Evolutionary conservation across 2,797 vertebrate species (phyloP), one percentile per base, ranked within the genome.

Genomic region (Propithecus perrieri): DNA sequence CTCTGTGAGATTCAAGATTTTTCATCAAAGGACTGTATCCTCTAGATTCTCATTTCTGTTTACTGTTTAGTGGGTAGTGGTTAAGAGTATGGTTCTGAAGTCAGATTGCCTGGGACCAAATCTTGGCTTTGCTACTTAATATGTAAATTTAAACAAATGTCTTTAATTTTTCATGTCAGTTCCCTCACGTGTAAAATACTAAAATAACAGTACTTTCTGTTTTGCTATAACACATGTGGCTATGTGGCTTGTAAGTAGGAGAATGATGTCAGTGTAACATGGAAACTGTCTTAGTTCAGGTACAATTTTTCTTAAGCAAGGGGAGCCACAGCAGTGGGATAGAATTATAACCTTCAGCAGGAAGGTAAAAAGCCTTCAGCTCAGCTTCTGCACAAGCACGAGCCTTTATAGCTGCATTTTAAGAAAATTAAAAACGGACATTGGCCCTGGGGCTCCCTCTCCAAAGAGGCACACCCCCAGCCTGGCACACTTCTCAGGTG

Each of bases 71-170:
- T 67, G 38, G 20, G 18, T 0, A 59, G 67, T 22, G 41, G 72
- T 83, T 91, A 74, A 88, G 76, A 50, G 50, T 63, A 41, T 0
- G 2, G 33, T 38, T 59, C 41, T 53, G 38, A 92, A 81, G 22
- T 92, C 78, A 71, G 15, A 69, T 81, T 76, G 53, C 38, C 33
- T 69, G 59, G 11, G 30, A 69, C 72, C 65, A 75, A 89, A 80
- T 87, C 43, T 75, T 88, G 35, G 18, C 33, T 84, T 91, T 35
- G 17, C 22, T 53, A 74, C 1, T 59, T 76, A 81, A 72, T 48
- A 72, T 24, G n/a, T 33, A 48, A 85, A 94, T 94, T 76, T 78
- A 90, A 93, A 55, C 35, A 76, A 33, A 88, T 74, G 48, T 93
- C 43, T 83, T 63, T 78, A 35, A 72, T 80, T 48, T 67, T 85